phyloP scores from a whole-genome alignment of 2,888 invertebrate species.

The Rhogogaster chlorosoma region DNA sequence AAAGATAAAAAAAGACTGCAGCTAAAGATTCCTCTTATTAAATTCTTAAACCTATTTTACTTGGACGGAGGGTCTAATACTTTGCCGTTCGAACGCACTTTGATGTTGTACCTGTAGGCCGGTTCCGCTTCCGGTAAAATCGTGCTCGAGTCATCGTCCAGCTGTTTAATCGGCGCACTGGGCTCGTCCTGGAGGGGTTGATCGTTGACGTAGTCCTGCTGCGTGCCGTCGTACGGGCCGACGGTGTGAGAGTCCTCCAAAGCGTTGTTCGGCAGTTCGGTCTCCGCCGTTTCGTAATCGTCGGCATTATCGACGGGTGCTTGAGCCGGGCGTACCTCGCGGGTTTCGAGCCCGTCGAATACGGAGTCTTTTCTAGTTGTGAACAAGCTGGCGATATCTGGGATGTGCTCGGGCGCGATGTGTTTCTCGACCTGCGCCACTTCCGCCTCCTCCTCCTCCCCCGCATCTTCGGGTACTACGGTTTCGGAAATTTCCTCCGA shows the following conservation, averaged over 20 bases:
- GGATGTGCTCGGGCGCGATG: conserved; percentile 79
- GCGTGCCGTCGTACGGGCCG: conserved; percentile 83
- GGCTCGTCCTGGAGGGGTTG: conserved; percentile 79
- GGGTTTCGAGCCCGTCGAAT: conserved; percentile 73
- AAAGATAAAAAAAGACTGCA: not conserved
- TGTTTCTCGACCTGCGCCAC: conserved; percentile 78
- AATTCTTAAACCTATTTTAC: conserved; percentile 62
- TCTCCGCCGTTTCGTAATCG: conserved; percentile 55
- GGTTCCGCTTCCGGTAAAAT: conserved; percentile 74
- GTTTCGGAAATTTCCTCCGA: conserved; percentile 49
- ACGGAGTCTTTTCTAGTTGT: conserved; percentile 73
- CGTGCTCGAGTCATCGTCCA: conserved; percentile 75
- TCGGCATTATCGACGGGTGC: conserved; percentile 55
- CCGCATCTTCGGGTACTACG: conserved; percentile 61
- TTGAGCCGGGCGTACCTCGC: conserved; percentile 68
- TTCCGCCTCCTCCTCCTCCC: conserved; percentile 25
- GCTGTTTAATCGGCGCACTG: conserved; percentile 69
- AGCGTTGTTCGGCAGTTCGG: conserved; percentile 67
- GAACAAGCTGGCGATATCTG: conserved; percentile 82
- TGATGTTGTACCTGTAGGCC: conserved; percentile 76
- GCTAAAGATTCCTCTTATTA: conserved; percentile 2
- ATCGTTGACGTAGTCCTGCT: conserved; percentile 75
- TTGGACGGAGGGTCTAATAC: conserved; percentile 77
- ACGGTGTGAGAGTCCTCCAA: conserved; percentile 78
- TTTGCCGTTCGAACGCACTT: conserved; percentile 76